Conservation (phyloP, 2,888 invertebrate genomes). For the Acleris cristana region DNA sequence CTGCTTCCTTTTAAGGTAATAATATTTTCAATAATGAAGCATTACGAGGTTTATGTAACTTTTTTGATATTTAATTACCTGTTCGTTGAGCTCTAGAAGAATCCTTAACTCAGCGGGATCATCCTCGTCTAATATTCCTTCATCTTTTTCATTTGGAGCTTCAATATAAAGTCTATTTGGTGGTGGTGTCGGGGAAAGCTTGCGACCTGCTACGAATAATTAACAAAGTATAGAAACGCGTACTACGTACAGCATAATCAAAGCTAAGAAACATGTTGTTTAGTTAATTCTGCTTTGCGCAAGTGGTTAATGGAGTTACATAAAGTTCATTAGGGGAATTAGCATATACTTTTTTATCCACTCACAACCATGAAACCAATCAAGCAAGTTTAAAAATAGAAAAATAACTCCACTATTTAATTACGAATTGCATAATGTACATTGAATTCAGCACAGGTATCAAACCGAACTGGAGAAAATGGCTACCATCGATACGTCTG, state of each 20-base stretch:
- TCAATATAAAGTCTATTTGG: constrained; percentile 86
- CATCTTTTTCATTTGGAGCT: constrained; percentile 87
- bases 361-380: constrained; percentile 47
- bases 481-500: constrained; percentile 78
- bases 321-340: constrained; percentile 33
- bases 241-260: background rate
- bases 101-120: constrained; percentile 93
- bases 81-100: constrained; percentile 94
- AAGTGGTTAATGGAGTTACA: constrained; percentile 30
- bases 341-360: constrained; percentile 25
- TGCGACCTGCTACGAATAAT: constrained; percentile 81
- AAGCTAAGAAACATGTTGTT: constrained; percentile 13
- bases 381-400: constrained; percentile 45
- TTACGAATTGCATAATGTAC: constrained; percentile 44
- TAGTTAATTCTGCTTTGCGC: constrained; percentile 12
- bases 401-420: constrained; percentile 42
- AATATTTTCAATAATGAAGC: constrained; percentile 11
- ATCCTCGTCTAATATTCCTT: constrained; percentile 90
- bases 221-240: background rate
- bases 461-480: constrained; percentile 78
- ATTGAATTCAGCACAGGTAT: constrained; percentile 43
- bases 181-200: constrained; percentile 87
- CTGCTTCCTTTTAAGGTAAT: constrained; percentile 86
- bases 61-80: constrained; percentile 71
- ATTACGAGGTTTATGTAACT: background rate